Base-by-base conservation (phyloP, 2,888 invertebrate genomes). In the Brenthis daphne region DNA sequence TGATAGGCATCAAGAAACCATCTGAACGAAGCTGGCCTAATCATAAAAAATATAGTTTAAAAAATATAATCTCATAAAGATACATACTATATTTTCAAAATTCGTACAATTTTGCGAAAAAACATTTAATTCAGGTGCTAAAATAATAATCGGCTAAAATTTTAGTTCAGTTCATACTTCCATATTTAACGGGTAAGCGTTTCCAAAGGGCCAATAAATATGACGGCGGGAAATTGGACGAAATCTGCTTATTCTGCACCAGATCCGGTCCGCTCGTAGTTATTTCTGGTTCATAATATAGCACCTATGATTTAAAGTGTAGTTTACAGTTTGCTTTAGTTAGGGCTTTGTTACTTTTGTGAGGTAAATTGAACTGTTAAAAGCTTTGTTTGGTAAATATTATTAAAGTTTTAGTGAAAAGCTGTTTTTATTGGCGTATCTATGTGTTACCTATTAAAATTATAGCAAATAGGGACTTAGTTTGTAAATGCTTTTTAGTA, bases 221-320 rank as follows among this genome's bases (percentile, higher is more conserved):
- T 90, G 87, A 86, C 83, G 77, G 77, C 78, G 82, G 85, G 85
- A 89, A 88, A 89, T 90, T 89, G 88, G 85, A 85, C 78, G 75
- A 82, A 85, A 86, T 85, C 84, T 73, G 74, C 73, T 75, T 73
- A 75, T 66, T 74, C 70, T 63, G 72, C 70, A 64, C 58, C 71
- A 67, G 58, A 65, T 70, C 63, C 57, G 67, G 60, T 64, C 65
- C 57, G 66, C 33, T 53, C 64, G 58, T 29, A 66, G 64, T 70
- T 69, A 69, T 70, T 64, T 70, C 66, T 65, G 68, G 67, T 65
- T 63, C 54, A 63, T 68, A 65, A 71, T 73, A 58, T 67, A 58
- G 64, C 60, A 58, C 16, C 54, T 65, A 61, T 70, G 70, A 73
- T 74, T 73, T 74, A 73, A 67, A 69, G 66, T 57, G 37, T 24